Evolutionary conservation across 37 sponge, comb jelly and placozoan genomes (phyloP), one percentile per base, ranked within the genome.

Genomic region (Halichondria panicea): DNA sequence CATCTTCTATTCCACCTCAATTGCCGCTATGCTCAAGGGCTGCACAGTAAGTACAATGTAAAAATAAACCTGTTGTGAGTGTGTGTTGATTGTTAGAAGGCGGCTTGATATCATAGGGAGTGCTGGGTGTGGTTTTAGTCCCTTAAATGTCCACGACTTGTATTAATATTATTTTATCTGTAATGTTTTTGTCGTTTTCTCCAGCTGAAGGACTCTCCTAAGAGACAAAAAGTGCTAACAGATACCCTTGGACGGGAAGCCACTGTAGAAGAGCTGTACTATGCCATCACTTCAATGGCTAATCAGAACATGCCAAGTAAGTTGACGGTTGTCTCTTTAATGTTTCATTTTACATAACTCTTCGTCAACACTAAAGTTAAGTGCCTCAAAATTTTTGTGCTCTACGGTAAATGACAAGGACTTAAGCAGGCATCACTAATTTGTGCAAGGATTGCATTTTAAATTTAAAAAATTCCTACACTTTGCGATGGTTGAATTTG

Each of bases 301-400:
- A 71, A 81, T 56, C 41, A 77, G 8, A 76, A 60, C 18, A 53
- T 76, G 46, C 3, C 40, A 40, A 43, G 87, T 87, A 37, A 55
- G 87, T 44, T 12, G 38, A 2, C 56, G n/a, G n/a, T n/a, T n/a
- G n/a, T n/a, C n/a, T n/a, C n/a, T n/a, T n/a, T n/a, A n/a, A n/a
- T n/a, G n/a, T n/a, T n/a, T n/a, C n/a, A n/a, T n/a, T n/a, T n/a
- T n/a, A n/a, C n/a, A n/a, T n/a, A n/a, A n/a, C n/a, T n/a, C n/a
- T n/a, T n/a, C n/a, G n/a, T n/a, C n/a, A n/a, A n/a, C n/a, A n/a
- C n/a, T n/a, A n/a, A n/a, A n/a, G n/a, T n/a, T n/a, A n/a, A n/a
- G n/a, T n/a, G n/a, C n/a, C n/a, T n/a, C n/a, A n/a, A n/a, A n/a
- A n/a, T n/a, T n/a, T n/a, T n/a, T n/a, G n/a, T n/a, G n/a, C n/a